Base-by-base conservation (phyloP, 2,888 invertebrate species). In the Cataglyphis altisquamis region DNA sequence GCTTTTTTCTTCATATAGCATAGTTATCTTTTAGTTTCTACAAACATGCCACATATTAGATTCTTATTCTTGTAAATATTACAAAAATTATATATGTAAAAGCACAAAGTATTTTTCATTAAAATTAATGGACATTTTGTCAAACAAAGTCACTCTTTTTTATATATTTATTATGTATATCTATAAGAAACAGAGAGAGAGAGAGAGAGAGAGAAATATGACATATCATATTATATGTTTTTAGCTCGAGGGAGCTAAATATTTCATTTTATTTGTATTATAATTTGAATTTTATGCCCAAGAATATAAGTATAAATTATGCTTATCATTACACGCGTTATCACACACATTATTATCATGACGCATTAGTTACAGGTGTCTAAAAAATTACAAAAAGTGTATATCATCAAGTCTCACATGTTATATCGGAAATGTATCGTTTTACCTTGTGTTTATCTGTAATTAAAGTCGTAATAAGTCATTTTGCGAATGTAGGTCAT, bases 401-500 rank as follows among this genome's bases (percentile, higher is more conserved):
- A 15, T 39, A 39, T 39, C 39, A 39, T 25, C 9, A 39, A 10
- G 41, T 41, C 60, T 41, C 15, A 39, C 25, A 62, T 9, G 5
- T 10, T 45, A 45, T 45, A 67, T 75, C 39, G 39, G n/a, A 67
- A 55, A 55, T 21, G 25, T 32, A 32, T 78, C 41, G 6, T 70
- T 36, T 78, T 60, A 78, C 45, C 45, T 12, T 18, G 21, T 18
- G 55, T 68, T 78, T 74, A 74, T 62, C 64, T 32, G 32, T 36
- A 39, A 66, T 83, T 73, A 29, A 82, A 77, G 29, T 41, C 25
- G 55, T 45, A 39, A 78, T 78, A 68, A 77, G 67, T 77, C 67
- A 66, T 25, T 52, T 39, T 39, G 73, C 41, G 63, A 63, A 82
- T 82, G 48, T 77, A 82, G 84, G 82, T 82, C 82, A 48, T 66